These are phyloP conservation scores for Micoletzkya japonica DNA, from an alignment of 2,888 invertebrate species.

Conservation along the genomic window DNA sequence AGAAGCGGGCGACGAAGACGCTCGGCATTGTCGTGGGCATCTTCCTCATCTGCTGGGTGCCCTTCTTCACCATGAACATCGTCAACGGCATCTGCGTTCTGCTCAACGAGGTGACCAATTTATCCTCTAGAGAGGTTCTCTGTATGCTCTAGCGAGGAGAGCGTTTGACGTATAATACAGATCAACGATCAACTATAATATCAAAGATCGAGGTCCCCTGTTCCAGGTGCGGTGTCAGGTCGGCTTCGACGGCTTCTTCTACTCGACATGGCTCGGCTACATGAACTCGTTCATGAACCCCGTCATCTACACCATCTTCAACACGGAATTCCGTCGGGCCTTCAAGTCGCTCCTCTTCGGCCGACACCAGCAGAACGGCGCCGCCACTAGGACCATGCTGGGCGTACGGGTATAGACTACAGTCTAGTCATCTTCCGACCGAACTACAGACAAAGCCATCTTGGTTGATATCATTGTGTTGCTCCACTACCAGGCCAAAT, in stretches of 20 bases:
- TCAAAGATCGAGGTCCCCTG: too few relatives aligned
- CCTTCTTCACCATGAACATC: constrained; percentile 97
- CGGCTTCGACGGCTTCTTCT: constrained; percentile 74
- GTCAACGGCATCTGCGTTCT: constrained; percentile 94
- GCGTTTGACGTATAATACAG: too few relatives aligned
- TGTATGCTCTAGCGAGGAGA: too few relatives aligned
- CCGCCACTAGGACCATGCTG: not conserved
- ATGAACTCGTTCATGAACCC: constrained; percentile 80
- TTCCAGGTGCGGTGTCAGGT: constrained; percentile 46
- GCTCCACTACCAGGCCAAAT: too few relatives aligned
- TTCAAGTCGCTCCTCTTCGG: constrained; percentile 69
- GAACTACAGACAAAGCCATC: too few relatives aligned
- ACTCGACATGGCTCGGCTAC: constrained; percentile 97
- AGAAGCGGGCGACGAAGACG: constrained; percentile 96
- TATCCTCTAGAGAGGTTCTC: too few relatives aligned
- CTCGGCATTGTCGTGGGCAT: constrained; percentile 96
- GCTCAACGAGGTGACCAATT: constrained; percentile 57
- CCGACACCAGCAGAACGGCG: constrained; percentile 7
- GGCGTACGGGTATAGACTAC: constrained; percentile 25
- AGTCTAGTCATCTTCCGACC: too few relatives aligned
- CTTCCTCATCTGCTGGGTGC: constrained; percentile 96
- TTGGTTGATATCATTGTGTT: too few relatives aligned
- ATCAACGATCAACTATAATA: too few relatives aligned
- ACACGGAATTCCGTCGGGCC: constrained; percentile 88
- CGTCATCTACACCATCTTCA: constrained; percentile 64